Base-by-base conservation (phyloP, 2,888 invertebrate genomes). In the Spodoptera exigua region DNA sequence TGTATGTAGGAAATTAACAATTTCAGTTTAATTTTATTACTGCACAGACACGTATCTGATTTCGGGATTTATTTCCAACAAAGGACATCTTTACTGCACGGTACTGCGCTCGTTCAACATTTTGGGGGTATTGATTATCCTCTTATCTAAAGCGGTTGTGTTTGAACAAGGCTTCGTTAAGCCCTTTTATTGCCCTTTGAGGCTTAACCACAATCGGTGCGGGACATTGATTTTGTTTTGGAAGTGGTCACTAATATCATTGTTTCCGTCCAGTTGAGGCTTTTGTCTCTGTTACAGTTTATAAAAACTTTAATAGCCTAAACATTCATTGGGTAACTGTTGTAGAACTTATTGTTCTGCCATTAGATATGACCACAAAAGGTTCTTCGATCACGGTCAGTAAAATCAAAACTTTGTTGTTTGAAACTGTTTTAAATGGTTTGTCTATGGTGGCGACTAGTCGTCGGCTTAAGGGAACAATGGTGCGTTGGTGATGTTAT, bases 401-500 rank as follows among this genome's bases (percentile, higher is more conserved):
- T 65, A 49, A 45, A 54, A 54, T 63, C 54, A 37, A 59, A 73
- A 67, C 51, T 69, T 74, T 62, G 63, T 66, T 66, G 36, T 71
- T 74, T 9, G 36, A 40, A 43, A 65, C 53, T 43, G 62, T 65
- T 69, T 52, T 43, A 40, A 69, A 66, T 47, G 56, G 58, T 73
- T 81, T 52, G 75, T 74, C 77, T 78, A 79, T 80, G 81, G 80
- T 81, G 79, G 80, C 65, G 72, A 72, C 74, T 64, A 70, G 64
- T 63, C 72, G 70, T 74, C 73, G 81, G 80, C 82, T 81, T 83
- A 78, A 79, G 82, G 80, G 85, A 86, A 88, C 89, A 89, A 89
- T 86, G 90, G 87, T 86, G 83, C 85, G 84, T 83, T 91, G 85
- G 85, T 86, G 87, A 83, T 89, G 83, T 85, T 93, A 93, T 93